Conservation (phyloP, 2,797 vertebrate species). For the Heliangelus exortis region DNA sequence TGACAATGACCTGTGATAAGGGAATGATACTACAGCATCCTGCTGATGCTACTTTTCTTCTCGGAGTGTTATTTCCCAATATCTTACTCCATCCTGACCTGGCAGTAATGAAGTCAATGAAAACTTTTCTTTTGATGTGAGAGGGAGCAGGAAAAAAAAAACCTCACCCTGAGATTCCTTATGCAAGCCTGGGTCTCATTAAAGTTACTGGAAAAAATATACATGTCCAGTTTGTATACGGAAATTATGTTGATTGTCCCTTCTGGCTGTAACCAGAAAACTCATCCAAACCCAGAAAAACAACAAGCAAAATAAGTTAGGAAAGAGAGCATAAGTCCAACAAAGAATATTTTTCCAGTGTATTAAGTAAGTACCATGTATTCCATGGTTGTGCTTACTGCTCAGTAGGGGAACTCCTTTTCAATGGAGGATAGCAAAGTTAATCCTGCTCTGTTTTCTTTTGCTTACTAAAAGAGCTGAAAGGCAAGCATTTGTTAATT, state of each 20-base stretch:
- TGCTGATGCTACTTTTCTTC: constrained; percentile 50
- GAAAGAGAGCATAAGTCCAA: neutral
- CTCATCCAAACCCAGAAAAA: neutral
- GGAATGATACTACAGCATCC: neutral
- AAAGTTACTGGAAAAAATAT: constrained; percentile 21
- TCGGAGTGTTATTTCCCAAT: constrained; percentile 28
- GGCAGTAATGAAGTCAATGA: constrained; percentile 42
- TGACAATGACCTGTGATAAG: constrained; percentile 35
- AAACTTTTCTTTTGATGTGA: constrained; percentile 51
- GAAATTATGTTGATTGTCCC: constrained; percentile 43
- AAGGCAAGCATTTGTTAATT: constrained; percentile 50
- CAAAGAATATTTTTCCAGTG: constrained; percentile 39
- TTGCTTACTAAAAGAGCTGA: constrained; percentile 47
- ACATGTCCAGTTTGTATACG: neutral
- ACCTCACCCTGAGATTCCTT: constrained; percentile 18
- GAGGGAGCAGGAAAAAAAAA: constrained; percentile 4
- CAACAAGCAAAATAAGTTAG: neutral
- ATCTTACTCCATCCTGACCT: constrained; percentile 32
- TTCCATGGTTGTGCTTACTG: constrained; percentile 11
- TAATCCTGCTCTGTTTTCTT: constrained; percentile 61
- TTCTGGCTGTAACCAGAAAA: neutral
- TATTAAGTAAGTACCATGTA: constrained; percentile 19
- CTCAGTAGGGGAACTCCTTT: constrained; percentile 56
- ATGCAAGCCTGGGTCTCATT: constrained; percentile 19
- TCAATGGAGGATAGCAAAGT: constrained; percentile 27